Conservation (phyloP, 2,113 vertebrate genomes). For the Phyllostomus discolor region DNA sequence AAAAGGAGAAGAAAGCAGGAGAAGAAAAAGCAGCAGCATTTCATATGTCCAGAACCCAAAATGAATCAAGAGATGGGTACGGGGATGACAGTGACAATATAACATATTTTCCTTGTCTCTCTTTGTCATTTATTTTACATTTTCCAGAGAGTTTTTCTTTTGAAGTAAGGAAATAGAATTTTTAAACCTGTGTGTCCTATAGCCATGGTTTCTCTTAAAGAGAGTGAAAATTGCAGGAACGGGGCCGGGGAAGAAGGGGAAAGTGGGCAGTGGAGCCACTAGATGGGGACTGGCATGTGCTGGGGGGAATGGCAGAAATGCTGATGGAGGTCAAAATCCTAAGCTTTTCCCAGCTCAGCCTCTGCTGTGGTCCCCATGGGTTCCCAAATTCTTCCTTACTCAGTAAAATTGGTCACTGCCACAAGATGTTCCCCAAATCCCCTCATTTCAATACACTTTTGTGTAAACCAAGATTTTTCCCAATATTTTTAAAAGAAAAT, state of each 20-base stretch:
- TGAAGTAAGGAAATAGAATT: neutral
- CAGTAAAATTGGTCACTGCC: neutral
- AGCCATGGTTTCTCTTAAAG: neutral
- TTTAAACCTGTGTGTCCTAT: neutral
- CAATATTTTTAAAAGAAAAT: neutral
- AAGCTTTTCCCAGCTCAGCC: neutral
- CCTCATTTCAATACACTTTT: neutral
- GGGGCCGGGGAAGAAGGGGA: neutral
- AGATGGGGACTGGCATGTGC: fast-evolving
- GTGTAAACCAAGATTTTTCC: neutral
- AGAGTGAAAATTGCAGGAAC: neutral
- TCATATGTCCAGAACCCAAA: neutral
- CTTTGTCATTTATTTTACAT: neutral
- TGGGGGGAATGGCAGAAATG: fast-evolving
- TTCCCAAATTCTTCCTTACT: neutral
- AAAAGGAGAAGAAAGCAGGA: neutral
- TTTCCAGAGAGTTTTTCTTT: neutral
- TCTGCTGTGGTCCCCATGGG: neutral
- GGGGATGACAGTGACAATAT: too few species aligned
- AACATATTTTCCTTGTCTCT: neutral
- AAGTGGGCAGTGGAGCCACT: neutral
- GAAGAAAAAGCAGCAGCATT: neutral
- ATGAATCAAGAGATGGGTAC: neutral
- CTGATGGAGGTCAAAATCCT: neutral
- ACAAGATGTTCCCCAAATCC: neutral